Percentiles rank a stretch among this genome's conserved stretches.
Evolutionary conservation across 2,888 invertebrate genomes (phyloP).

Genomic region (Scaptodrosophila latifasciaeformis): DNA sequence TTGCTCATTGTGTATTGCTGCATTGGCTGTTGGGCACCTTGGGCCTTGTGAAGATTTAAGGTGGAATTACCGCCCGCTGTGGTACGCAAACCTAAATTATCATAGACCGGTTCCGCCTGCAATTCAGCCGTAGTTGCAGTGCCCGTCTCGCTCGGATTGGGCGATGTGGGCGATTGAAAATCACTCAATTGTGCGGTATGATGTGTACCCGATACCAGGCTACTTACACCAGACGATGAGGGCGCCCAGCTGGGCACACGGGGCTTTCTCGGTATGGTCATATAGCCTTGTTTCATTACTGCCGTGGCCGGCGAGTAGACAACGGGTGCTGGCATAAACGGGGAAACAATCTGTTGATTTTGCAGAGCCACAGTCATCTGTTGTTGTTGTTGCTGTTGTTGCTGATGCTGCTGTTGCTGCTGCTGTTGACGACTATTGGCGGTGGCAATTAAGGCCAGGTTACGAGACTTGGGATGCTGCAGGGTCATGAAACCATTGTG

Average conservation of each 20-base stretch:
- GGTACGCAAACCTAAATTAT: slow-evolving; percentile 88
- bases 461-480: slow-evolving; percentile 81
- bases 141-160: slow-evolving; percentile 74
- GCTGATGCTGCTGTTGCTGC: slow-evolving; percentile 75
- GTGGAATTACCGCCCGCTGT: slow-evolving; percentile 91
- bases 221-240: slow-evolving; percentile 74
- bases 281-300: slow-evolving; percentile 84
- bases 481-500: slow-evolving; percentile 85
- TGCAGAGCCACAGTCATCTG: slow-evolving; percentile 29
- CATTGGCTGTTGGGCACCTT: slow-evolving; percentile 68
- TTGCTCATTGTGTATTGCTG: slow-evolving; percentile 78
- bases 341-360: slow-evolving; percentile 78
- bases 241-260: slow-evolving; percentile 88
- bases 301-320: slow-evolving; percentile 77
- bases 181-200: slow-evolving; percentile 75
- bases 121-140: slow-evolving; percentile 75
- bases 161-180: slow-evolving; percentile 72
- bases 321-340: slow-evolving; percentile 83
- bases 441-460: slow-evolving; percentile 70
- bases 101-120: slow-evolving; percentile 88
- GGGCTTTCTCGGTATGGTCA: slow-evolving; percentile 89
- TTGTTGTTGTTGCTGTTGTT: slow-evolving; percentile 74
- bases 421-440: slow-evolving; percentile 76
- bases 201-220: slow-evolving; percentile 16
- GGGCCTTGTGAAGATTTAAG: slow-evolving; percentile 84